phyloP scores from a whole-genome alignment of 2,113 vertebrate species.

The Chloroceryle aenea region DNA sequence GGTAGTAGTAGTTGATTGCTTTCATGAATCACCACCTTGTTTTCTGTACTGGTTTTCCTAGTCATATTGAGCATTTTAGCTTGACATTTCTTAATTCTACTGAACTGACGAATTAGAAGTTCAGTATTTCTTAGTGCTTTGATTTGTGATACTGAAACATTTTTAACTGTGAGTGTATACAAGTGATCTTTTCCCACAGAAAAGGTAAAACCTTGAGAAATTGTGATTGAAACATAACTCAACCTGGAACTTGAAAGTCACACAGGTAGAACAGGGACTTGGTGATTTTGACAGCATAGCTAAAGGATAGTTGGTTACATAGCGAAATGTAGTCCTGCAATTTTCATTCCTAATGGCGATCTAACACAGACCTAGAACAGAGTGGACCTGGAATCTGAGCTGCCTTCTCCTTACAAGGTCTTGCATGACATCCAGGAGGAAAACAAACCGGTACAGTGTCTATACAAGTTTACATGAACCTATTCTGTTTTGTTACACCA shows the following conservation, averaged over 20 bases:
- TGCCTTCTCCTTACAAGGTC: conserved; percentile 10
- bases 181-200: not conserved
- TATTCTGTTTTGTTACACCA: not conserved
- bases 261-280: not conserved
- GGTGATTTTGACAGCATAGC: not conserved
- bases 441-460: not conserved
- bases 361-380: not conserved
- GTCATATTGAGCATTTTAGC: not conserved
- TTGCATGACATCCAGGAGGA: conserved; percentile 1
- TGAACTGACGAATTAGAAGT: not conserved
- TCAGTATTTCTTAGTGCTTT: not conserved
- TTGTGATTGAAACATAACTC: not conserved
- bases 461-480: not conserved
- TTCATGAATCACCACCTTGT: not conserved
- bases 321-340: not conserved
- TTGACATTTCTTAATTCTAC: not conserved
- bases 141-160: not conserved
- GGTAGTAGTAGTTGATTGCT: not conserved
- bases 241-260: not conserved
- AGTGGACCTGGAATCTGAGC: not conserved
- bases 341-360: not conserved
- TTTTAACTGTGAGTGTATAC: not conserved
- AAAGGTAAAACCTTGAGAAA: not conserved
- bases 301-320: not conserved
- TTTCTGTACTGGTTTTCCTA: not conserved